Conservation (phyloP, 2,113 vertebrate genomes). For the Alosa alosa region DNA sequence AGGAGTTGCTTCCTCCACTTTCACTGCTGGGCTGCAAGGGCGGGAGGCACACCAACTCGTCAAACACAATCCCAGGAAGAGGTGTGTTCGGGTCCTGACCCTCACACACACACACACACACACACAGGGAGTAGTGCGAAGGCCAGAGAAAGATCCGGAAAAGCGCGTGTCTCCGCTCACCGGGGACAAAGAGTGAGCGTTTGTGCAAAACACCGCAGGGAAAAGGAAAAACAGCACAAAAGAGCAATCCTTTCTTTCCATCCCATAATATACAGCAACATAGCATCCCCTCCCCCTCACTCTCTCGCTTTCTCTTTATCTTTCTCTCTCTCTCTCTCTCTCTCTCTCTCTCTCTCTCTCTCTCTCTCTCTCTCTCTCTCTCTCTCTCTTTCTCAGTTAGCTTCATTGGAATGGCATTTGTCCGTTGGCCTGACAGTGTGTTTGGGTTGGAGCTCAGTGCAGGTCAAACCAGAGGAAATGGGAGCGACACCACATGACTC, state of each 20-base stretch:
- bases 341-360: neutral
- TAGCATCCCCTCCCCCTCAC: neutral
- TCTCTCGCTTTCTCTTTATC: neutral
- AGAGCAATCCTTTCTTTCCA: neutral
- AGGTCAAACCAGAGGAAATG: neutral
- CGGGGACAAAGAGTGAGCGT: neutral
- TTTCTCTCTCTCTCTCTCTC: no score
- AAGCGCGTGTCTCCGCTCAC: neutral
- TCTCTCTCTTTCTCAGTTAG: neutral
- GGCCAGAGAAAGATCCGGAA: neutral
- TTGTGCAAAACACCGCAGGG: neutral
- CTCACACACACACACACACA: neutral
- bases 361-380: neutral
- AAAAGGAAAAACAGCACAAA: neutral
- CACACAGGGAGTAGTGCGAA: neutral
- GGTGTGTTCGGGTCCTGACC: neutral
- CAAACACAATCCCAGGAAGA: slow-evolving; percentile 3
- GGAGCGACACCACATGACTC: neutral
- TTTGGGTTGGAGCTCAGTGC: neutral
- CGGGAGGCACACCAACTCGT: neutral
- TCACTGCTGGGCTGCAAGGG: neutral
- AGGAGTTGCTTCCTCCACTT: neutral
- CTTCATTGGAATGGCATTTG: no score
- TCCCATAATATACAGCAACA: no score
- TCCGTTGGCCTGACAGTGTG: neutral